Base-by-base conservation (phyloP, 1,140 invertebrate species). In the Meteorus sp. region DNA sequence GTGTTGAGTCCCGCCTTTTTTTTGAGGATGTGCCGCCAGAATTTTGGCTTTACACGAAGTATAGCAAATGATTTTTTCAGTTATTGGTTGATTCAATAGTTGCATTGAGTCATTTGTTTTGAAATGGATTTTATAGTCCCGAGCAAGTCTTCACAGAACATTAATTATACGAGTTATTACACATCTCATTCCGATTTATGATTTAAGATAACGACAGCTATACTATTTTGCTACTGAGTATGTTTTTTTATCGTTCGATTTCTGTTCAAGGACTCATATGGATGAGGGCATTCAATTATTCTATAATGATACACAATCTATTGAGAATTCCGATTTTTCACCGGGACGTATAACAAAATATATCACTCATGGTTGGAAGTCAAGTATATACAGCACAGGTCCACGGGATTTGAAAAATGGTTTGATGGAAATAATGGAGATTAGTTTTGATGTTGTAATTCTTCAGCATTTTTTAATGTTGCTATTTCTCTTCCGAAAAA, bases 361-460 rank as follows among this genome's bases (percentile, higher is more conserved):
- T 17, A 74, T 92, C 25, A 86, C 87, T 19, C 91, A 94, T 66
- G 91, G 91, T 0, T 94, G 86, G 86, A 80, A 85, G 61, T 86
- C 86, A 0, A 81, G 75, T 57, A 81, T 80, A 11, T 70, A 73
- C 11, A 80, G 71, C 19, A 17, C 52, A 13, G 67, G 68, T 22
- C 60, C 73, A 13, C 9, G 66, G 3, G 59, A 71, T 0, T 69
- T 80, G 65, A 80, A 77, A 69, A 59, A 74, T 61, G 77, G 78
- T 80, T 70, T 56, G 6, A 8, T 22, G 8, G 15, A 19, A 58
- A 52, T 19, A 20, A 59, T 44, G 29, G 13, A 45, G 3, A 13
- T 33, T 9, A 47, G 19, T 19, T 23, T 33, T 7, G n/a, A 37
- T n/a, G 17, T n/a, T 43, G 17, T 48, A 43, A 29, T 41, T 15